Conservation (phyloP, 1,140 invertebrate species). For the Drosophila bifasciata region DNA sequence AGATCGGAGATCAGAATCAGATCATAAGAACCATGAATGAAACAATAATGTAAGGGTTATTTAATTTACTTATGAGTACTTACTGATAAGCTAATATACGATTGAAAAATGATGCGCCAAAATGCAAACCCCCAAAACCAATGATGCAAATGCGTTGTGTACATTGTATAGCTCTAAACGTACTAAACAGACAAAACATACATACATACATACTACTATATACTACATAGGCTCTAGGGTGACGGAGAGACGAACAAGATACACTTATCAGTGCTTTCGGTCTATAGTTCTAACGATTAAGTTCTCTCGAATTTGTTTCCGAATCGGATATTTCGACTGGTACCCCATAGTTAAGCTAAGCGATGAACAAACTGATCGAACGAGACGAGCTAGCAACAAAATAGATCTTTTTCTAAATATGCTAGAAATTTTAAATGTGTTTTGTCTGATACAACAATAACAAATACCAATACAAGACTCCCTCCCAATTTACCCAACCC, state of each 20-base stretch:
- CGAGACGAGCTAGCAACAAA: slow-evolving; percentile 23
- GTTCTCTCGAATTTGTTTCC: slow-evolving; percentile 62
- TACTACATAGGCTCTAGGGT: slow-evolving; percentile 34
- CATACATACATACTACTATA: slow-evolving; percentile 23
- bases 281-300: slow-evolving; percentile 46
- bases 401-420: slow-evolving; percentile 48
- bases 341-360: slow-evolving; percentile 78
- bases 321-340: slow-evolving; percentile 66
- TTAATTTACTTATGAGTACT: slow-evolving; percentile 32
- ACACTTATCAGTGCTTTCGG: slow-evolving; percentile 41
- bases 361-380: slow-evolving; percentile 25
- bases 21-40: slow-evolving; percentile 34
- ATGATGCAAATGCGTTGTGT: slow-evolving; percentile 50
- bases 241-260: slow-evolving; percentile 32
- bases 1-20: background rate
- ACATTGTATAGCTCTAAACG: slow-evolving; percentile 60
- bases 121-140: slow-evolving; percentile 61
- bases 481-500: background rate
- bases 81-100: slow-evolving; percentile 65
- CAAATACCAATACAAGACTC: no score
- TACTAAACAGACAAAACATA: slow-evolving; percentile 16
- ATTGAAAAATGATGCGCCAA: slow-evolving; percentile 73
- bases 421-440: slow-evolving; percentile 41
- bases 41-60: slow-evolving; percentile 63
- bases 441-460: slow-evolving; percentile 15